Evolutionary conservation across 2,797 vertebrate species (phyloP).

Genomic region (Acrossocheilus wenchowensis): DNA sequence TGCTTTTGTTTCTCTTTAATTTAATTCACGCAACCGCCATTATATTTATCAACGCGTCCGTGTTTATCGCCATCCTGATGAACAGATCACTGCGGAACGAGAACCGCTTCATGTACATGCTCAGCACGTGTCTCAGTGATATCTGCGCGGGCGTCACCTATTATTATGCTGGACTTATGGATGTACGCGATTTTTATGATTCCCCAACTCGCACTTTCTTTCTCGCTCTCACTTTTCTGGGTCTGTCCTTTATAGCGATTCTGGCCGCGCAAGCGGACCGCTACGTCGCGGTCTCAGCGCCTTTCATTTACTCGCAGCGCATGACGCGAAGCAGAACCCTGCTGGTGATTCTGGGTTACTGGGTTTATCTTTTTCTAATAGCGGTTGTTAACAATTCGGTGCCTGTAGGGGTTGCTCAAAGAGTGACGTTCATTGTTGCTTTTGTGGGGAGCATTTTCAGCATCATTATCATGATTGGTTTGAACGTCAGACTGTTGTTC

Average conservation of each 20-base stretch:
- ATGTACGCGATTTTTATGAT: constrained; percentile 71
- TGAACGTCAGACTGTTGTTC: constrained; percentile 77
- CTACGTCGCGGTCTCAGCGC: constrained; percentile 76
- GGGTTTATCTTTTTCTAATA: constrained; percentile 77
- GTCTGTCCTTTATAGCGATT: constrained; percentile 77
- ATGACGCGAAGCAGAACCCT: constrained; percentile 75
- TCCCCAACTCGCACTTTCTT: constrained; percentile 74
- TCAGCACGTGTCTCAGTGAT: constrained; percentile 83
- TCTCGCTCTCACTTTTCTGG: constrained; percentile 77
- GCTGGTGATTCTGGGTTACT: constrained; percentile 72
- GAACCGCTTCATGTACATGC: constrained; percentile 84
- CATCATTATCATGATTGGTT: constrained; percentile 76
- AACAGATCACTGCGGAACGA: constrained; percentile 72
- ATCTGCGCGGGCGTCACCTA: constrained; percentile 78
- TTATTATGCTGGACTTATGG: constrained; percentile 76
- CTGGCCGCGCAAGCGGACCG: constrained; percentile 81
- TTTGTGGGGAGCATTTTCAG: constrained; percentile 62
- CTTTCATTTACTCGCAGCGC: constrained; percentile 74
- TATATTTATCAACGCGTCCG: constrained; percentile 76
- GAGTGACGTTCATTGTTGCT: constrained; percentile 52
- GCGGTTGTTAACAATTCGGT: constrained; percentile 73
- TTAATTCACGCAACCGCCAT: constrained; percentile 69
- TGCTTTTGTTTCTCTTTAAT: constrained; percentile 75
- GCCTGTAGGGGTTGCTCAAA: constrained; percentile 59
- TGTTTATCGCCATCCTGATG: constrained; percentile 72